Base-by-base conservation (phyloP, 2,113 vertebrate species). In the Nicator chloris region DNA sequence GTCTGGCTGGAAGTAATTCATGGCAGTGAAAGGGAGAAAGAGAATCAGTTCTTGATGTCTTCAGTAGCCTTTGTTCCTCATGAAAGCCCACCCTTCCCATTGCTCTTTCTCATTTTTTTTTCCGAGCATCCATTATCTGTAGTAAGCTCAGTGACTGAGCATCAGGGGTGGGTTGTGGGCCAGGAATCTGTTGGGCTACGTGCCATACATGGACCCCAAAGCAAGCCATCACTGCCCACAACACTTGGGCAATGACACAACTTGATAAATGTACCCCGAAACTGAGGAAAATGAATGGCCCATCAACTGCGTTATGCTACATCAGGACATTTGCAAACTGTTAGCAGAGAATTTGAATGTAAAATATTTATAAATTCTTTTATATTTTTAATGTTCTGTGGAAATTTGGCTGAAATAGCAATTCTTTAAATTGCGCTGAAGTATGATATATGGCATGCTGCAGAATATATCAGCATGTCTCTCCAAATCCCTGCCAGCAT, bases 141-240 rank as follows among this genome's bases (percentile, higher is more conserved):
- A 53, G 40, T 53, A 45, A 70, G 17, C 40, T 45, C n/a, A 61
- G 13, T 63, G 24, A 28, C 24, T 57, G 35, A 69, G 22, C 39
- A 59, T 59, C 42, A 69, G 4, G 16, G 12, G 4, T 69, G 35
- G 12, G 44, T 39, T 77, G 15, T 86, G 45, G 26, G n/a, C 12
- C 31, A 78, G n/a, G 26, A 71, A 20, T 2, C 2, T 63, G 4
- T n/a, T 51, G 57, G 37, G 35, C 54, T 83, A 4, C 0, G 0
- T 82, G 37, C 68, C 16, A 3, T 21, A n/a, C 20, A 2, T 14
- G 13, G 37, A 22, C 15, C 44, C 31, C 44, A 39, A 39, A 79
- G 20, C 40, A 13, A 16, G 15, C 49, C 28, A 11, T 49, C 49
- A 12, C 39, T 77, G 57, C 53, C 73, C 11, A 40, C 17, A 72